These are phyloP conservation scores for Muscidifurax raptorellus DNA, from an alignment of 1,140 invertebrate species.

Conservation along the genomic window DNA sequence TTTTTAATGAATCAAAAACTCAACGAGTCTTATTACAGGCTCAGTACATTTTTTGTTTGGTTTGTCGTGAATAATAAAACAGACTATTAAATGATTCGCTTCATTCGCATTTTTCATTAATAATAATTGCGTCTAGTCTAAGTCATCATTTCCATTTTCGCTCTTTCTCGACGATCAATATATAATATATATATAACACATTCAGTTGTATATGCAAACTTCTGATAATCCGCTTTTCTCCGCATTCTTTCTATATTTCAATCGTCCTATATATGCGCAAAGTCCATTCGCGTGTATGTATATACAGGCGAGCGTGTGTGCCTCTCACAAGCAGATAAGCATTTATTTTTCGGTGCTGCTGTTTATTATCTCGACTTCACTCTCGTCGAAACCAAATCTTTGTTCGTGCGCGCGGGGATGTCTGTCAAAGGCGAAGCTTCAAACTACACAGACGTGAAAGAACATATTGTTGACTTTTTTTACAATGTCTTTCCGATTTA, in stretches of 20 bases:
- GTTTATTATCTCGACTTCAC: not conserved
- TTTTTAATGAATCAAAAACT: slow-evolving; percentile 19
- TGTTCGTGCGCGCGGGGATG: not conserved
- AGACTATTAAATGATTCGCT: not conserved
- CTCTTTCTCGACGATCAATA: not conserved
- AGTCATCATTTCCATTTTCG: not conserved
- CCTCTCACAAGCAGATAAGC: slow-evolving; percentile 18
- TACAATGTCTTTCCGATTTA: slow-evolving; percentile 35
- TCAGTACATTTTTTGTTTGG: slow-evolving; percentile 4
- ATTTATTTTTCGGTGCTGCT: slow-evolving; percentile 16
- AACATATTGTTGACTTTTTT: slow-evolving; percentile 22
- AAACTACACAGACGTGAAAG: slow-evolving; percentile 26
- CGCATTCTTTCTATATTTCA: not conserved
- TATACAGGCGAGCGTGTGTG: not conserved
- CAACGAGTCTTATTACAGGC: slow-evolving; percentile 24
- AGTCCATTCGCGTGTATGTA: not conserved
- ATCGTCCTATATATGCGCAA: not conserved
- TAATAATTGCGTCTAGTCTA: not conserved
- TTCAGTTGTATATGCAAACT: not conserved
- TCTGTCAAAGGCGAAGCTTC: slow-evolving; percentile 19
- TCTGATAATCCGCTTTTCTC: not conserved
- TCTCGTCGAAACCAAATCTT: slow-evolving; percentile 23
- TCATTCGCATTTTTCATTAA: not conserved
- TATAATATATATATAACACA: not conserved
- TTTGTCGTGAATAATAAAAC: not conserved